Evolutionary conservation across 2,888 invertebrate species (phyloP).

Genomic region (Cheilosia variabilis): DNA sequence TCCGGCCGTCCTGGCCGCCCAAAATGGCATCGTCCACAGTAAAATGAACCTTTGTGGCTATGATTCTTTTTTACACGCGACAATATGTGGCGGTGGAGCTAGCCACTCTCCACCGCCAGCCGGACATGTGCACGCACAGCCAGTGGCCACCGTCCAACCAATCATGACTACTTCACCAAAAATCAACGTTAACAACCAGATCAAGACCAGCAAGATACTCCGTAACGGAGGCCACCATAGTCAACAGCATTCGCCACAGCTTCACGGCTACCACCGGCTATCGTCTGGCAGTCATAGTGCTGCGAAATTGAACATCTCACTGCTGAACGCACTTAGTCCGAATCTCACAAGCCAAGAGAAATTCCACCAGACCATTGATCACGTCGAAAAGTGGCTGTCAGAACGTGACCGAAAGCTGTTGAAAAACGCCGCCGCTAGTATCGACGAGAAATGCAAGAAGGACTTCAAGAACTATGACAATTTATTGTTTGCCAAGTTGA

Average conservation of each 20-base stretch:
- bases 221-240: constrained; percentile 66
- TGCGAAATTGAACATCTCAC: constrained; percentile 79
- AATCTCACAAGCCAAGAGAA: constrained; percentile 78
- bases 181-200: constrained; percentile 77
- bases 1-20: constrained; percentile 85
- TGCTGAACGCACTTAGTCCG: constrained; percentile 79
- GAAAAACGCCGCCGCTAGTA: constrained; percentile 68
- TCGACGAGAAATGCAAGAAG: constrained; percentile 78
- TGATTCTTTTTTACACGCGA: constrained; percentile 87
- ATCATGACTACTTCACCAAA: constrained; percentile 78
- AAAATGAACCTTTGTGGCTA: constrained; percentile 85
- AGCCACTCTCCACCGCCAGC: constrained; percentile 79
- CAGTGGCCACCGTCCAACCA: constrained; percentile 82
- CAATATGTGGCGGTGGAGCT: constrained; percentile 84
- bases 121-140: constrained; percentile 66
- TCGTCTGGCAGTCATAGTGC: constrained; percentile 68
- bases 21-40: constrained; percentile 81
- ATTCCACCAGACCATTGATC: constrained; percentile 80
- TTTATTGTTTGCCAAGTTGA: constrained; percentile 82
- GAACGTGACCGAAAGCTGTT: constrained; percentile 76
- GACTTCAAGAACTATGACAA: constrained; percentile 82
- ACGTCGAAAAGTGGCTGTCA: constrained; percentile 85
- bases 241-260: constrained; percentile 78
- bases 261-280: constrained; percentile 79
- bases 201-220: constrained; percentile 76